Evolutionary conservation across 2,113 vertebrate species (phyloP).

Genomic region (Hystrix cristata): DNA sequence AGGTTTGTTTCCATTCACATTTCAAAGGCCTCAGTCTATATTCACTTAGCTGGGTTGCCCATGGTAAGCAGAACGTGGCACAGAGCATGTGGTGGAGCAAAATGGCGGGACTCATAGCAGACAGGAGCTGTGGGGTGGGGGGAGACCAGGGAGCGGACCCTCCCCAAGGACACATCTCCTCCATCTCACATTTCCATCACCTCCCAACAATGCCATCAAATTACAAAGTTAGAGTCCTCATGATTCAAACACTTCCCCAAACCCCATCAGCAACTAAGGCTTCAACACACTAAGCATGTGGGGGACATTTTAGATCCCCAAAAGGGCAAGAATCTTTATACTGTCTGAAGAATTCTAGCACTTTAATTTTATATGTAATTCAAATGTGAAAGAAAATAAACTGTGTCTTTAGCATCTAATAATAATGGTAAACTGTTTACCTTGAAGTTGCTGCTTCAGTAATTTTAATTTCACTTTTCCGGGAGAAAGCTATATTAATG

Average conservation of each 20-base stretch:
- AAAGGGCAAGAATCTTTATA: neutral
- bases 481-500: constrained; percentile 88
- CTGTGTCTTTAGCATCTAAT: neutral
- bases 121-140: neutral
- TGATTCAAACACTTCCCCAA: neutral
- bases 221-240: neutral
- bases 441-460: constrained; percentile 90
- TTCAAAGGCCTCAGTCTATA: neutral
- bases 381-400: neutral
- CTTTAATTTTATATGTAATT: constrained; percentile 39
- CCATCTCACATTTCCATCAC: neutral
- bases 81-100: neutral
- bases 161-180: too few relatives aligned
- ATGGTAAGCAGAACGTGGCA: neutral
- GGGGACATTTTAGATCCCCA: neutral
- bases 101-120: neutral
- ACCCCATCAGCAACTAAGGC: neutral
- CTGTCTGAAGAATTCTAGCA: neutral
- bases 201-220: neutral
- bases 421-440: constrained; percentile 82
- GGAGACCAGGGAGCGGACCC: neutral
- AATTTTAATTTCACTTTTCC: constrained; percentile 93
- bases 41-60: neutral
- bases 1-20: neutral
- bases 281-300: neutral